Evolutionary conservation across 2,797 vertebrate species (phyloP), one percentile per base, ranked within the genome.

Genomic region (Leuciscus waleckii): DNA sequence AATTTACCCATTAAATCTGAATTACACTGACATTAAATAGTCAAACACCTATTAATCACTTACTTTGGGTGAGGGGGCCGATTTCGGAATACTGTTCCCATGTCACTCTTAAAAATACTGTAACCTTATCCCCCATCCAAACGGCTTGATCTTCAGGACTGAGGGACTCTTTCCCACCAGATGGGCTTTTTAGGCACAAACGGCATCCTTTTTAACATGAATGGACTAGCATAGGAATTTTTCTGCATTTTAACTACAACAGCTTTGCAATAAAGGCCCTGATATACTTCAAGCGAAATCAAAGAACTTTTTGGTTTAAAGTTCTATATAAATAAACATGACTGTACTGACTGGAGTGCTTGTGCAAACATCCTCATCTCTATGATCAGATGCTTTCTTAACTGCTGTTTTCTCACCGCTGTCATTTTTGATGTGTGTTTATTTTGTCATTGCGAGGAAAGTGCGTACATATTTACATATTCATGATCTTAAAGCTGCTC

Each of bases 111-210:
- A 61, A 86, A 79, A 86, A 79, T 84, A 82, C 58, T 51, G 71
- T 85, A 86, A 87, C 76, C 61, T 69, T 83, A 86, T 69, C 73
- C 86, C 86, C 71, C 74, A 75, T 76, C 81, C 19, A 37, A 67
- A 76, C 46, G 5, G 35, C 17, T 56, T 77, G 61, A 82, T 74
- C 86, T 83, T 87, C 76, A 81, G 89, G 65, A 1, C 77, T 29
- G 68, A 84, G 35, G 11, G 35, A 61, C 81, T 37, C 73, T 83
- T 86, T 86, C 82, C 84, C 88, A 86, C 88, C 76, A 85, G 74
- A 69, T 46, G 65, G 61, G 86, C 82, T 87, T 90, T 90, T 68
- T 29, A 41, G 26, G 58, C 39, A 89, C 85, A 91, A 89, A 90
- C 56, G 56, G 39, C 51, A 70, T 85, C 73, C 87, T 69, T 67